Evolutionary conservation across 2,797 vertebrate species (phyloP).

Genomic region (Aratinga solstitialis): DNA sequence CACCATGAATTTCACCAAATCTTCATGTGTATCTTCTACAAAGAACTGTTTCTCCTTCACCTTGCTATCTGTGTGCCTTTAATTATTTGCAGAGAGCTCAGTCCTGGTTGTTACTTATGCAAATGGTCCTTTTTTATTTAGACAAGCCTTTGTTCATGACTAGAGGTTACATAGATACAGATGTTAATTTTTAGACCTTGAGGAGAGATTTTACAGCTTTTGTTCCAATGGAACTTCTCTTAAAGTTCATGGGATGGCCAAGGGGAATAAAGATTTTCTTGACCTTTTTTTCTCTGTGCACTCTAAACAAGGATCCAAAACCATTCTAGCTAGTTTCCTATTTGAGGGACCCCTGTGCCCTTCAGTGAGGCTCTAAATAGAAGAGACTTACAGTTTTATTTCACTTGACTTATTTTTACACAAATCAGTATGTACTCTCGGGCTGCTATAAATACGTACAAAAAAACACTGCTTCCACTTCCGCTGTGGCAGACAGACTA

Average conservation of each 20-base stretch:
- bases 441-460: not conserved
- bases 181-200: not conserved
- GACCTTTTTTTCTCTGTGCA: not conserved
- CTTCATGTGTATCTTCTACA: rapidly evolving
- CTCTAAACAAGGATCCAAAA: not conserved
- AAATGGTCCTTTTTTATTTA: not conserved
- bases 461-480: not conserved
- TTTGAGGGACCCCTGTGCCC: rapidly evolving
- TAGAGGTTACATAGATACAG: not conserved
- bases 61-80: not conserved
- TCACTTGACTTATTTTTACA: not conserved
- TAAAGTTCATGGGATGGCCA: not conserved
- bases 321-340: not conserved
- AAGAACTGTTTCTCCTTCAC: not conserved
- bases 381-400: not conserved
- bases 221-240: not conserved
- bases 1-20: not conserved
- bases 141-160: not conserved
- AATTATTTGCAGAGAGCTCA: not conserved
- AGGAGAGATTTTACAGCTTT: not conserved
- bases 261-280: not conserved
- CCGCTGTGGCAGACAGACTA: not conserved
- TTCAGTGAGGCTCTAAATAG: not conserved
- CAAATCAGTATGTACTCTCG: not conserved
- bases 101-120: not conserved